Conservation (phyloP, 1,140 invertebrate species). For the Sarcophaga peregrina region DNA sequence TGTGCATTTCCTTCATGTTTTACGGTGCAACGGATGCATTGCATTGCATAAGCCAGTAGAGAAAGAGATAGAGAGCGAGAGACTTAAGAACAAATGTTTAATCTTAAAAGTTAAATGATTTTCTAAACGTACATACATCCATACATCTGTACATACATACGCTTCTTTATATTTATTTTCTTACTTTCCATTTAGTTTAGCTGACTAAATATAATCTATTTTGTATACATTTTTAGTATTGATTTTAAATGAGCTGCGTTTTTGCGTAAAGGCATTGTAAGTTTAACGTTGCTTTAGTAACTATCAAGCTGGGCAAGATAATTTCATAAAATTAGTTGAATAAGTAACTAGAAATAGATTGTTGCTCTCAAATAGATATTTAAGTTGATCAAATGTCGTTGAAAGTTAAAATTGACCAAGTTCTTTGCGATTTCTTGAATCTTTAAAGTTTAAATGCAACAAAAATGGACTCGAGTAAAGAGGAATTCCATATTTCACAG, state of each 20-base stretch:
- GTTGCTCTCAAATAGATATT: too few relatives aligned
- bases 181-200: not conserved
- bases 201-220: slow-evolving; percentile 12
- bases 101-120: slow-evolving; percentile 19
- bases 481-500: too few relatives aligned
- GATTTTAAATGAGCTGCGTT: not conserved
- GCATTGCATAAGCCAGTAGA: not conserved
- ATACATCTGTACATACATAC: too few relatives aligned
- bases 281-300: not conserved
- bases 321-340: too few relatives aligned
- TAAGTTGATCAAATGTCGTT: too few relatives aligned
- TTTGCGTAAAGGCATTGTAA: not conserved
- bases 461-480: too few relatives aligned
- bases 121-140: not conserved
- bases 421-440: too few relatives aligned
- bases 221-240: slow-evolving; percentile 1
- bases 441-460: too few relatives aligned
- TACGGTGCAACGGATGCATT: not conserved
- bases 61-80: too few relatives aligned
- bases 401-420: too few relatives aligned
- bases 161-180: not conserved
- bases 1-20: not conserved
- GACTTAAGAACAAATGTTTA: slow-evolving; percentile 19
- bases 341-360: too few relatives aligned
- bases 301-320: too few relatives aligned